Evolutionary conservation across 2,113 vertebrate species (phyloP).

Genomic region (Centropus unirufus): DNA sequence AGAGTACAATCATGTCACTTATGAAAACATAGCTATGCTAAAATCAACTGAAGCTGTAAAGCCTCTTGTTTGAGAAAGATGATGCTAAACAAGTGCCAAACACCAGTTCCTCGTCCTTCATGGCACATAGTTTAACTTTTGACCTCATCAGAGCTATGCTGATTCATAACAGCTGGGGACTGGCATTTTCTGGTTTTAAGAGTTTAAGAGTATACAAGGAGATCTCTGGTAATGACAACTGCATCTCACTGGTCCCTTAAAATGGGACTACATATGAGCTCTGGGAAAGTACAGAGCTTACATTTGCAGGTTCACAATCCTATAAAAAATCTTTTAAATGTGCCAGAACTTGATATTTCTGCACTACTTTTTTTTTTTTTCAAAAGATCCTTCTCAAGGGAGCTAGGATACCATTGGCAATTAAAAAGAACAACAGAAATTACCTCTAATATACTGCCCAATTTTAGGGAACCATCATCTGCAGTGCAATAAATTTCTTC

Average conservation of each 20-base stretch:
- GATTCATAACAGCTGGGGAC: conserved; percentile 4
- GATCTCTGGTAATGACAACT: conserved; percentile 17
- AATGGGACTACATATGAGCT: conserved; percentile 42
- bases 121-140: background rate
- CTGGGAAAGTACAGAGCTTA: conserved; percentile 49
- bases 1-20: background rate
- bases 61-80: background rate
- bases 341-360: background rate
- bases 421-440: background rate
- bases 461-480: background rate
- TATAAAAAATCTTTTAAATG: conserved; percentile 30
- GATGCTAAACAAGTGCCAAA: background rate
- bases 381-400: background rate
- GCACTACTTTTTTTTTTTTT: background rate
- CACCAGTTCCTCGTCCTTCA: background rate
- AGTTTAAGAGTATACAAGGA: conserved; percentile 22
- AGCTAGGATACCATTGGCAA: background rate
- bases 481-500: background rate
- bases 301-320: conserved; percentile 39
- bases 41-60: background rate
- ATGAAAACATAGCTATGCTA: background rate
- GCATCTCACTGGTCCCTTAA: conserved; percentile 28
- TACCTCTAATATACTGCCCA: background rate
- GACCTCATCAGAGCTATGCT: background rate
- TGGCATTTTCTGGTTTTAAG: background rate